Evolutionary conservation across 2,797 vertebrate genomes (phyloP).

Genomic region (Anas bahamensis): DNA sequence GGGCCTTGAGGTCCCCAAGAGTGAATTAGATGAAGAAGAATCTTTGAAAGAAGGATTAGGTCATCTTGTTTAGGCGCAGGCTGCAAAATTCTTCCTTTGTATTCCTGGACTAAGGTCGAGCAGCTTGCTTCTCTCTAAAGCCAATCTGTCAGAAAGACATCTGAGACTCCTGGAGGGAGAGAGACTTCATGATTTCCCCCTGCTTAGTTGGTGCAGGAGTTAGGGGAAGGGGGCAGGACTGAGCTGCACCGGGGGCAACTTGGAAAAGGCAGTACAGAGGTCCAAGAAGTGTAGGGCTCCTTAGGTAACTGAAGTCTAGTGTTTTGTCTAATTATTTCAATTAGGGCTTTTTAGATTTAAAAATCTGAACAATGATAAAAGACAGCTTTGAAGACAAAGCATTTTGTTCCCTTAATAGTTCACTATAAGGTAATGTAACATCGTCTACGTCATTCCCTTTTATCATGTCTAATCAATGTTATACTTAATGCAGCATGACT

Average conservation of each 20-base stretch:
- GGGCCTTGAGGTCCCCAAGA: not conserved
- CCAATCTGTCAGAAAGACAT: not conserved
- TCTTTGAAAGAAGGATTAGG: not conserved
- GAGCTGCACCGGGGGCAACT: rapidly evolving
- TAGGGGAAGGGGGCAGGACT: not conserved
- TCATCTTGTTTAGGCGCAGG: not conserved
- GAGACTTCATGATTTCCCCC: not conserved
- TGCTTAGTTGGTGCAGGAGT: not conserved
- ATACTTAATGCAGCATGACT: conserved; percentile 73
- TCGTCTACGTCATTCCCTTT: conserved; percentile 16
- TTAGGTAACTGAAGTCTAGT: not conserved
- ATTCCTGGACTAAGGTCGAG: not conserved
- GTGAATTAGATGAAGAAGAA: not conserved
- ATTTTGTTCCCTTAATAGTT: not conserved
- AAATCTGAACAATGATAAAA: not conserved
- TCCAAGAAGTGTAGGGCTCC: not conserved
- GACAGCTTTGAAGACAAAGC: not conserved
- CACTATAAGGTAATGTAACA: conserved; percentile 24
- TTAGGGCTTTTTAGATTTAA: not conserved
- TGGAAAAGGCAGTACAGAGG: not conserved
- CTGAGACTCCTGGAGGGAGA: not conserved
- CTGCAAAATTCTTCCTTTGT: not conserved
- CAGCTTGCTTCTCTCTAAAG: not conserved
- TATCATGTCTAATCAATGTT: conserved; percentile 68
- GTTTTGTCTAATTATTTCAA: not conserved